Evolutionary conservation across 2,113 vertebrate species (phyloP).

Genomic region (Notechis scutatus): DNA sequence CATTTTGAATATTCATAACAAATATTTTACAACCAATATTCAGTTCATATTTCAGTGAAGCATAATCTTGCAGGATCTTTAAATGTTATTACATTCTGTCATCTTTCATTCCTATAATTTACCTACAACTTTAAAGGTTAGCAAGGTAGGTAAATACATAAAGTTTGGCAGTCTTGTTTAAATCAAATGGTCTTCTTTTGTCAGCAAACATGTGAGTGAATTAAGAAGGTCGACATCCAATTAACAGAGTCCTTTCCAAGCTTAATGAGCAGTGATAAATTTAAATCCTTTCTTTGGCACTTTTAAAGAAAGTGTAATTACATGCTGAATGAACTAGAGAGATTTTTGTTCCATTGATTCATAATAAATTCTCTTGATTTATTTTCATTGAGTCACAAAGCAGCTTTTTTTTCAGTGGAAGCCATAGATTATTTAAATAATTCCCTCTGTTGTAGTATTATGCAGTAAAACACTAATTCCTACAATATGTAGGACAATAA

Average conservation of each 20-base stretch:
- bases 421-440: conserved; percentile 54
- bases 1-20: neutral
- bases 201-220: conserved; percentile 59
- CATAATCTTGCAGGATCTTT: neutral
- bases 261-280: conserved; percentile 75
- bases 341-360: conserved; percentile 60
- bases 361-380: conserved; percentile 59
- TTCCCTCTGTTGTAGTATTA: conserved; percentile 31
- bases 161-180: conserved; percentile 50
- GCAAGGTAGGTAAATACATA: conserved; percentile 51
- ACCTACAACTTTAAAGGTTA: conserved; percentile 25
- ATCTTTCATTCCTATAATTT: conserved; percentile 30
- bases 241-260: conserved; percentile 68
- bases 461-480: conserved; percentile 52
- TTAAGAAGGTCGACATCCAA: conserved; percentile 68
- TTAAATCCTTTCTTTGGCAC: conserved; percentile 62
- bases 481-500: conserved; percentile 28
- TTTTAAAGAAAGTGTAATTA: conserved; percentile 68
- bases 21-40: neutral
- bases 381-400: conserved; percentile 46
- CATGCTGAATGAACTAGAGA: conserved; percentile 55
- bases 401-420: conserved; percentile 47
- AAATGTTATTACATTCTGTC: neutral
- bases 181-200: conserved; percentile 53
- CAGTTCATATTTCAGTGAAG: neutral